Conservation (phyloP, 2,113 vertebrate species). For the Varanus komodoensis region DNA sequence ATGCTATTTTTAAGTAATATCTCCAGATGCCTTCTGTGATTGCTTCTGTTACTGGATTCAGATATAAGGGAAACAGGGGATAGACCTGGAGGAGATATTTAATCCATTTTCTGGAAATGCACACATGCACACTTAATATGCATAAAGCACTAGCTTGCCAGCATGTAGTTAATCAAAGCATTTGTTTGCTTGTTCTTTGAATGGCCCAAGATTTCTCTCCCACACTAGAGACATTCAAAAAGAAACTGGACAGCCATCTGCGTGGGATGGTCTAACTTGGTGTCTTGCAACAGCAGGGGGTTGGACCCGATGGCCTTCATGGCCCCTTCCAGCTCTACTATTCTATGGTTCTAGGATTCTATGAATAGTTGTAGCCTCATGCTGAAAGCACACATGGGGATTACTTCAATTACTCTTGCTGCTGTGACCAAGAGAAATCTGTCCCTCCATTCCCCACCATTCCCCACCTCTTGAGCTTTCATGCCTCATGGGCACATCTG, state of each 20-base stretch:
- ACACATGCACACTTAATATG: neutral
- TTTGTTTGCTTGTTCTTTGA: too few species aligned
- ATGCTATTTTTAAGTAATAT: neutral
- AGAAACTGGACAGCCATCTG: too few species aligned
- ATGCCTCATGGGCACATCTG: neutral
- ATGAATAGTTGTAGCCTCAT: neutral
- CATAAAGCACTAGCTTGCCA: neutral
- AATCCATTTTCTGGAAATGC: neutral
- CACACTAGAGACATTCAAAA: too few species aligned
- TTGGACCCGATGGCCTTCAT: too few species aligned
- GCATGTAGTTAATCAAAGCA: neutral
- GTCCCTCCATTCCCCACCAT: accelerated
- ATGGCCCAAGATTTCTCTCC: neutral
- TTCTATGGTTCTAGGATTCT: too few species aligned
- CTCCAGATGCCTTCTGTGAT: neutral
- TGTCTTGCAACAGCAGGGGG: too few species aligned
- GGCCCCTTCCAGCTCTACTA: too few species aligned
- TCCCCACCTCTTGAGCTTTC: neutral
- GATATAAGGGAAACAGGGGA: neutral
- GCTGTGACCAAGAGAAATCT: neutral
- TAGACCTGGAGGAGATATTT: neutral
- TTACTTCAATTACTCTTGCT: neutral
- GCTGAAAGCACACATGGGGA: neutral
- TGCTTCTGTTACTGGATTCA: neutral
- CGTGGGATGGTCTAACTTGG: too few species aligned